phyloP scores from a whole-genome alignment of 1,140 invertebrate species.

The Andricus grossulariae region DNA sequence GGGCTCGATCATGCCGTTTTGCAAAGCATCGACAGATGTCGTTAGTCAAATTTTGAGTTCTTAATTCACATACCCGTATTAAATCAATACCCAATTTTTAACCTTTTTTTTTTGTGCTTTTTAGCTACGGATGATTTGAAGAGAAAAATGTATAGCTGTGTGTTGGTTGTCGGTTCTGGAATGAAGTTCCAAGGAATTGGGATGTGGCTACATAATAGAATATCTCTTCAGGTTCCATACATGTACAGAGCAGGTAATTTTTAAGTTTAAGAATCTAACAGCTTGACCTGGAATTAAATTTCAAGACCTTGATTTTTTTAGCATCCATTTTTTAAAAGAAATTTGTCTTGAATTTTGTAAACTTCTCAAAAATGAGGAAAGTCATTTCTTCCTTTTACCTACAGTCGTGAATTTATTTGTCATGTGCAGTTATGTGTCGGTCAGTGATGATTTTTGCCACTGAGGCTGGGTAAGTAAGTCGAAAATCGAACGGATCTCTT shows the following conservation, averaged over 20 bases:
- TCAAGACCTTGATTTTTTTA: too few species aligned
- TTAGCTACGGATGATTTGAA: constrained; percentile 90
- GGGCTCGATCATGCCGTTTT: constrained; percentile 93
- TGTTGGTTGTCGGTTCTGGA: constrained; percentile 93
- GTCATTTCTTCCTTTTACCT: too few species aligned
- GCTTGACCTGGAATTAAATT: too few species aligned
- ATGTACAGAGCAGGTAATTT: constrained; percentile 80
- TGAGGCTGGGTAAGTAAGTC: too few species aligned
- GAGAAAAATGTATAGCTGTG: constrained; percentile 95
- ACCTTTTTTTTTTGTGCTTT: constrained; percentile 43
- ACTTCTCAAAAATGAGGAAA: too few species aligned
- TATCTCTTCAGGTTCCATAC: constrained; percentile 89
- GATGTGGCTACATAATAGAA: constrained; percentile 91
- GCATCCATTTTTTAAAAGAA: too few species aligned
- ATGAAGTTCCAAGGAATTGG: constrained; percentile 91
- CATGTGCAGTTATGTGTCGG: too few species aligned
- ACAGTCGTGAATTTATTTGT: too few species aligned
- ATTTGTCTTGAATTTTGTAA: too few species aligned
- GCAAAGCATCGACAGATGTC: constrained; percentile 93
- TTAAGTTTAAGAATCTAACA: constrained; percentile 29
- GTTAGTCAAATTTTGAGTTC: constrained; percentile 71
- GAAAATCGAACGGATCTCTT: too few species aligned
- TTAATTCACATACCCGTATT: constrained; percentile 17
- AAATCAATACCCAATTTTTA: background rate
- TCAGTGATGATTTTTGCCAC: too few species aligned